A percentile compares a stretch with the other conserved stretches of the same genome.
Conservation (phyloP, 2,113 vertebrate species). For the Struthio camelus region DNA sequence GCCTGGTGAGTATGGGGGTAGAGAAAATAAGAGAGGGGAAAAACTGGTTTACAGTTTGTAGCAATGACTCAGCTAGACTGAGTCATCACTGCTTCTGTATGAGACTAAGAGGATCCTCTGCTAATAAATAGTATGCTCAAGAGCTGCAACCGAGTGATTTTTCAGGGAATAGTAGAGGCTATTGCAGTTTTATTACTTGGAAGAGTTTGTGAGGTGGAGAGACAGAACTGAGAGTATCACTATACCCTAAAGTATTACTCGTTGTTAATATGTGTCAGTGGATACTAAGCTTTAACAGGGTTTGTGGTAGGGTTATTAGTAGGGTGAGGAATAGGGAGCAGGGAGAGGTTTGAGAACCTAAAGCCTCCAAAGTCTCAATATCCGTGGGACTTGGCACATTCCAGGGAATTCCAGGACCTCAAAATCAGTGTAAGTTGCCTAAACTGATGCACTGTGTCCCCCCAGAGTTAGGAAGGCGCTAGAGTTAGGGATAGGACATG, state of each 20-base stretch:
- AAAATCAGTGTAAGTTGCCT: too few relatives aligned
- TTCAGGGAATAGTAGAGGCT: background rate
- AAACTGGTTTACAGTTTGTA: background rate
- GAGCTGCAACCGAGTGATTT: background rate
- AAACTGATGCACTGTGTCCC: too few relatives aligned
- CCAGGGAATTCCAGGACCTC: too few relatives aligned
- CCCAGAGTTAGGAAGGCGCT: too few relatives aligned
- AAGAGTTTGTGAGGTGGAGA: background rate
- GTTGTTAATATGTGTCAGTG: too few relatives aligned
- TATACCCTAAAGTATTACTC: background rate
- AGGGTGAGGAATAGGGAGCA: too few relatives aligned
- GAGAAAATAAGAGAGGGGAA: background rate
- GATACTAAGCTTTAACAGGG: background rate
- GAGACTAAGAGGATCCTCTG: background rate
- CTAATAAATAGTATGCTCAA: background rate
- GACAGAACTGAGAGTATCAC: background rate
- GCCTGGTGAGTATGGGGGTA: background rate
- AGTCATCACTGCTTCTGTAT: background rate
- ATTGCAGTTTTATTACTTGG: background rate
- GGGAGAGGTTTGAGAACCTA: too few relatives aligned
- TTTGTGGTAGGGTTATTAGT: background rate
- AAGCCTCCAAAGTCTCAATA: too few relatives aligned
- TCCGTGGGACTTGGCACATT: too few relatives aligned
- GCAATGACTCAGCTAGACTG: rapidly evolving
- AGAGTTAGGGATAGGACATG: background rate